Base-by-base conservation (phyloP, 2,113 vertebrate genomes). In the Polypterus bichir region DNA sequence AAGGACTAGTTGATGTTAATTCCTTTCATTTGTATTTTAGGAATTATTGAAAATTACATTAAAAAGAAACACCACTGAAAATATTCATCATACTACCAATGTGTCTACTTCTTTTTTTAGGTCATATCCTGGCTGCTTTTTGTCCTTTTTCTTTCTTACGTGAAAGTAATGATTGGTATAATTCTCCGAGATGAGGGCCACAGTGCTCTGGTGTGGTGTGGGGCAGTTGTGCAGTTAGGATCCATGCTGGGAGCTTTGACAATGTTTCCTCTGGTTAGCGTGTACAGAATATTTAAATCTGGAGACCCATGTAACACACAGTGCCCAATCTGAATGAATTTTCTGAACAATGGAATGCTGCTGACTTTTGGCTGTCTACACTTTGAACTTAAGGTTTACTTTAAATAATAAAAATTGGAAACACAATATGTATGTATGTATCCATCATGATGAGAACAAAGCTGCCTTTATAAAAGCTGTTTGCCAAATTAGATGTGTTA, bases 181-280 rank as follows among this genome's bases (percentile, higher is more conserved):
- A 85, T 88, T 60, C 69, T 91, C 57, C 80, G 88, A 0, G 85
- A 88, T 9, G 82, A 90, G 66, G 88, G 89, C 11, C 85, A 84
- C 81, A 75, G 86, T 49, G 86, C 88, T 48, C 85, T 91, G 1
- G 83, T 91, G 72, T 89, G 86, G 84, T 90, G 88, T 3, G 89
- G 89, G 7, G 84, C 83, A 0, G 79, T 86, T 46, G 88, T 91
- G 69, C 89, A 91, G 77, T 45, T 89, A 8, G 89, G 89, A n/a
- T 91, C 89, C n/a, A 73, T 89, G 74, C 56, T 88, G 59, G 89
- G 89, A 0, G 86, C 88, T 0, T 75, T 88, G 1, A 71, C 80
- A 47, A 84, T 89, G 78, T 90, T 90, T 54, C 89, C 89, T 0
- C 56, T 87, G 70, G 81, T 90, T 67, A 90, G 81, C 47, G 64